phyloP scores from a whole-genome alignment of 2,888 invertebrate genomes.

The Colostygia pectinataria region DNA sequence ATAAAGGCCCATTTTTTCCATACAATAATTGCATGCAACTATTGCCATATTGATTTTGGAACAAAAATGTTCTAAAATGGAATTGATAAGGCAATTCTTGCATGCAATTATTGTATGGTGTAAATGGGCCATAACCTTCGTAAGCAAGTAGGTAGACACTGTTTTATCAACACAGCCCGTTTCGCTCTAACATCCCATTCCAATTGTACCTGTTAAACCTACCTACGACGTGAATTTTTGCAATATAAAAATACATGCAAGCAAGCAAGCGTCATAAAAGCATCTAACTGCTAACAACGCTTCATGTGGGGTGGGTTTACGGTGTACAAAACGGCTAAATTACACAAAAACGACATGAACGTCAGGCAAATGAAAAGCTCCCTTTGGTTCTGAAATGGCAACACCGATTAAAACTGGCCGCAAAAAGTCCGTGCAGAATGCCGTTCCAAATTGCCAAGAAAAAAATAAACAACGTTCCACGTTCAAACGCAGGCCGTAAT shows the following conservation, averaged over 20 bases:
- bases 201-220: not conserved
- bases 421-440: constrained; percentile 67
- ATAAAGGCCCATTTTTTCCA: too few species aligned
- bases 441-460: constrained; percentile 67
- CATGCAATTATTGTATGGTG: too few species aligned
- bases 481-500: constrained; percentile 58
- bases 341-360: constrained; percentile 43
- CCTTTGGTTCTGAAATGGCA: constrained; percentile 58
- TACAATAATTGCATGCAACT: too few species aligned
- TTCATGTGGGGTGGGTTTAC: constrained; percentile 13
- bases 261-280: constrained; percentile 19
- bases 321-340: constrained; percentile 26
- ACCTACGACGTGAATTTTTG: not conserved
- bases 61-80: too few species aligned
- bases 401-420: constrained; percentile 74
- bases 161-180: constrained; percentile 1
- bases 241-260: constrained; percentile 18
- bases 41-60: too few species aligned
- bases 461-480: constrained; percentile 58
- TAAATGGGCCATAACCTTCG: too few species aligned
- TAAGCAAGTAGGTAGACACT: too few species aligned
- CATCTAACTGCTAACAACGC: constrained; percentile 12
- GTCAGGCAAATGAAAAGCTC: constrained; percentile 55
- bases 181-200: too few species aligned
- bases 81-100: too few species aligned